Percentiles rank a stretch among this genome's conserved stretches.
Evolutionary conservation across 2,113 vertebrate species (phyloP).

Genomic region (Ceyx melanurus): DNA sequence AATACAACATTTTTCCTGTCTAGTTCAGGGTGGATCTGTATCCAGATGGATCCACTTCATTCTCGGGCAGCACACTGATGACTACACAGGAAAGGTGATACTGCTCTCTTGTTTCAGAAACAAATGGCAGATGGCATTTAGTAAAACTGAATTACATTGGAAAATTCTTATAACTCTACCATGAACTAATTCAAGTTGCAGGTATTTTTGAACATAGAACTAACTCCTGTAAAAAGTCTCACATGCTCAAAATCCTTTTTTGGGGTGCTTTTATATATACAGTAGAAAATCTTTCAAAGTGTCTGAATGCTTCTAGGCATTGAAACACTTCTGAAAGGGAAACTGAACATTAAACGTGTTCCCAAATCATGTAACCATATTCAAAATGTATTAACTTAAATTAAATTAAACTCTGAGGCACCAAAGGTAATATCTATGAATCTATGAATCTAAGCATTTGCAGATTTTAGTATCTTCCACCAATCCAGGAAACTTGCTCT

Average conservation of each 20-base stretch:
- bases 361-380: not conserved
- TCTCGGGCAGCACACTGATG: not conserved
- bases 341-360: not conserved
- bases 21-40: not conserved
- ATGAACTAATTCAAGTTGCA: not conserved
- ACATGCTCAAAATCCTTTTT: not conserved
- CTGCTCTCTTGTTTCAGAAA: not conserved
- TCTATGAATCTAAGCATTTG: not conserved
- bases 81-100: not conserved
- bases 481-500: not conserved
- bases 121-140: not conserved
- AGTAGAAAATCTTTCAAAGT: not conserved
- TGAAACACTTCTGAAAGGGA: not conserved
- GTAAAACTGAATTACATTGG: not conserved
- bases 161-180: not conserved
- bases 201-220: not conserved
- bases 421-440: not conserved
- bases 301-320: not conserved
- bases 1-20: conserved; percentile 8
- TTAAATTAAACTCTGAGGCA: not conserved
- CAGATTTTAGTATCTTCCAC: not conserved
- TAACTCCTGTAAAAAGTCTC: not conserved
- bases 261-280: not conserved
- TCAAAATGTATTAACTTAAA: not conserved
- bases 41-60: not conserved